Base-by-base conservation (phyloP, 2,888 invertebrate genomes). In the Lingula anatina region DNA sequence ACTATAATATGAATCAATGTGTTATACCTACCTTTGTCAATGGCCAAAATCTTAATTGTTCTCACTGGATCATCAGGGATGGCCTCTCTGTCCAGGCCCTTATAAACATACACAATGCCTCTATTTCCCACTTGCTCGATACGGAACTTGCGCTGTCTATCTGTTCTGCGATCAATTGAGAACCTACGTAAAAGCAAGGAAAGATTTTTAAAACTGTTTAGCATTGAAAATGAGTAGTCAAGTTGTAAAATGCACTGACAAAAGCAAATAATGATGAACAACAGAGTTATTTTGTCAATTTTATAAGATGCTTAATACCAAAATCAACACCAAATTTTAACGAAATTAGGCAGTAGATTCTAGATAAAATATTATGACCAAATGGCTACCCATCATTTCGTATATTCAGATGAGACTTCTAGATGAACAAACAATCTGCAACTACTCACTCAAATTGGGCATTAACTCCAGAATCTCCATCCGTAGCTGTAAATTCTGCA, bases 401-500 rank as follows among this genome's bases (percentile, higher is more conserved):
- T 31, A n/a, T n/a, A n/a, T n/a, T n/a, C n/a, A n/a, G n/a, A n/a
- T n/a, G n/a, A n/a, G n/a, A n/a, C n/a, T n/a, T n/a, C n/a, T n/a
- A n/a, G n/a, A n/a, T n/a, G 48, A 5, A 20, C 39, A 7, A 39
- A n/a, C n/a, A 20, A 7, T 12, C 7, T 9, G 18, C 15, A 9
- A 12, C 5, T 27, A 62, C 68, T 58, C 53, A 73, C 71, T 61
- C 60, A 55, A 73, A 70, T 28, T 62, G 51, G 21, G 59, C 64
- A 56, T 75, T 74, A 21, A 91, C 91, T 23, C 91, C 90, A 78
- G 93, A 93, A 79, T 99, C 97, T 2, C 90, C 91, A 81, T 97
- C 97, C 9, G 89, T 90, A 2, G 96, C 96, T 73, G 88, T 88
- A 79, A 97, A 97, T 20, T 89, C 90, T 77, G 94, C 93, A 63